Conservation (phyloP, 2,888 invertebrate species). For the Hermaeophaga mercurialis region DNA sequence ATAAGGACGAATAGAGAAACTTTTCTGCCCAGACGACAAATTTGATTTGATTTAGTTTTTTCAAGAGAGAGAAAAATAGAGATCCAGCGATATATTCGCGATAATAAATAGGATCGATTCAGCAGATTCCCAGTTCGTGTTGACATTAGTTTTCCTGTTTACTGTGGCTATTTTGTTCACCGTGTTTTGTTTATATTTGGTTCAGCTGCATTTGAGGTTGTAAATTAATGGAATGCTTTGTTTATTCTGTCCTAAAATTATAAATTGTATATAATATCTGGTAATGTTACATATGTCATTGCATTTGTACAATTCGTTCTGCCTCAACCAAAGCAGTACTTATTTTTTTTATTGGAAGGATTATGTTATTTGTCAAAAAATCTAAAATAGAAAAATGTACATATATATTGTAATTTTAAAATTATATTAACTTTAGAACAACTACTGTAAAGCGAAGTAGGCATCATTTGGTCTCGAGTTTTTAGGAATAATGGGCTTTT, state of each 20-base stretch:
- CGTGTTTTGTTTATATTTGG: slow-evolving; percentile 48
- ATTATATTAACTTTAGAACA: no score
- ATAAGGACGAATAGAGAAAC: slow-evolving; percentile 5
- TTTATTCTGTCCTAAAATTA: slow-evolving; percentile 47
- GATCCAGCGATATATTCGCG: slow-evolving; percentile 38
- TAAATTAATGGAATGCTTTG: slow-evolving; percentile 50
- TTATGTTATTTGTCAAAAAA: no score
- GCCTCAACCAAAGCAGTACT: no score
- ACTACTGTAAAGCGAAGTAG: no score
- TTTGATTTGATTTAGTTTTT: slow-evolving; percentile 43
- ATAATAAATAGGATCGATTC: slow-evolving; percentile 47
- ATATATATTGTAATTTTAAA: no score
- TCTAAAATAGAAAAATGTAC: no score
- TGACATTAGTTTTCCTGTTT: slow-evolving; percentile 49
- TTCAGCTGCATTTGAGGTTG: slow-evolving; percentile 48
- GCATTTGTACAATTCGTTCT: neutral
- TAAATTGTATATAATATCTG: slow-evolving; percentile 49
- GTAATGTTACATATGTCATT: slow-evolving; percentile 44
- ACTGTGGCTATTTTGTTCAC: slow-evolving; percentile 47
- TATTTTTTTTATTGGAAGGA: no score
- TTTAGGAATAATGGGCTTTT: no score
- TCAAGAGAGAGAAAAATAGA: slow-evolving; percentile 15
- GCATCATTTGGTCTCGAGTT: no score
- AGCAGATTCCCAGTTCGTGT: slow-evolving; percentile 47
- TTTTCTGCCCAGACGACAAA: slow-evolving; percentile 32